phyloP scores from a whole-genome alignment of 1,140 invertebrate species.

The Diachasma alloeum region DNA sequence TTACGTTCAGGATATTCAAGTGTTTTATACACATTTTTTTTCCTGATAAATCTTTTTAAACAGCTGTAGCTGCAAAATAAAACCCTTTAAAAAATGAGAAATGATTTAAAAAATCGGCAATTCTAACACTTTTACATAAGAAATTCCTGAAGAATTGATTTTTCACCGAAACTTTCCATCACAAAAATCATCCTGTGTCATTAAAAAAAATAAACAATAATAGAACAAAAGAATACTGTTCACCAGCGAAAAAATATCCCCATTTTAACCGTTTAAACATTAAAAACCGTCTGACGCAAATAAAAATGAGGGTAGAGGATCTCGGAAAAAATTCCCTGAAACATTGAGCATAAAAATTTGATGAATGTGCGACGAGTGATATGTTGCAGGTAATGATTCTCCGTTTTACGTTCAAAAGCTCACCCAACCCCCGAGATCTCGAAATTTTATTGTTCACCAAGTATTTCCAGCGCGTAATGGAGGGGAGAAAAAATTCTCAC shows the following conservation, averaged over 20 bases:
- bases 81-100: no score
- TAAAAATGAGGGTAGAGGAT: neutral
- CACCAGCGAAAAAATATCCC: neutral
- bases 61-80: no score
- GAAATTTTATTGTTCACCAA: neutral
- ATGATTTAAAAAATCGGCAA: no score
- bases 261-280: neutral
- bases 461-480: neutral
- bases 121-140: no score
- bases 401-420: neutral
- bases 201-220: no score
- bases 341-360: neutral
- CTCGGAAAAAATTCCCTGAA: neutral
- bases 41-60: no score
- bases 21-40: no score
- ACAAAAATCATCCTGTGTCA: no score
- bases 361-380: neutral
- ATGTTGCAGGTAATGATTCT: neutral
- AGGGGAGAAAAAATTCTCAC: neutral
- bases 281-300: neutral
- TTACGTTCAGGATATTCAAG: no score
- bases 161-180: no score
- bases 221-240: no score
- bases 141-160: no score
- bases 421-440: neutral